Evolutionary conservation across 2,888 invertebrate species (phyloP).

Genomic region (Rhogogaster chlorosoma): DNA sequence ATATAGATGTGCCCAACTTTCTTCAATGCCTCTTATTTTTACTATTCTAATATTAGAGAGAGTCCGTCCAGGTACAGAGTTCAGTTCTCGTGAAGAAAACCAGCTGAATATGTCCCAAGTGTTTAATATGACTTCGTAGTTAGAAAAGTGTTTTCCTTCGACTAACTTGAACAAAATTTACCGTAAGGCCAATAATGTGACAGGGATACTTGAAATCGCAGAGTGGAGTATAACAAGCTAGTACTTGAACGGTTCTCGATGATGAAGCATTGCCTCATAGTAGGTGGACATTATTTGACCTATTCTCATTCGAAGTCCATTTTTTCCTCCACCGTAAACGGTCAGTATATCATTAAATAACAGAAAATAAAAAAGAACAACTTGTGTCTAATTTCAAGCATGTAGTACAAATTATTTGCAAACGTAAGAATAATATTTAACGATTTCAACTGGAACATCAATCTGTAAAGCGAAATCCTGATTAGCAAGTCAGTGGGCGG

Average conservation of each 20-base stretch:
- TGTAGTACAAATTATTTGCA: background rate
- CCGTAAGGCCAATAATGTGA: slow-evolving; percentile 21
- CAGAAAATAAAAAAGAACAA: background rate
- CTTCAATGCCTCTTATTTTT: background rate
- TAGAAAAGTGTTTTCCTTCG: slow-evolving; percentile 9
- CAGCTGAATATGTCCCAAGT: background rate
- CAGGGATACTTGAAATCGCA: slow-evolving; percentile 25
- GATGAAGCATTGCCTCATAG: background rate
- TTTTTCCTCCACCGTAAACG: background rate
- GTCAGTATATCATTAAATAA: background rate
- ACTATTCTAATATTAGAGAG: background rate
- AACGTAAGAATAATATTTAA: background rate
- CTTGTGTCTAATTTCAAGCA: background rate
- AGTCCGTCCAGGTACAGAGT: background rate
- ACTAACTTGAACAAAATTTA: slow-evolving; percentile 24
- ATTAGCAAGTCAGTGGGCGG: background rate
- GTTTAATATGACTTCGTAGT: background rate
- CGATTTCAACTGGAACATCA: background rate
- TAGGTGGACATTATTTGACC: slow-evolving; percentile 5
- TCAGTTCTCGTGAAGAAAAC: background rate
- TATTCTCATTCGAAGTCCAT: background rate
- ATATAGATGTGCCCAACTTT: background rate
- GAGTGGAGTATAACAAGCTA: background rate
- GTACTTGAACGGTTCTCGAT: slow-evolving; percentile 7
- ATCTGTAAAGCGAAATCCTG: background rate